phyloP scores from a whole-genome alignment of 2,113 vertebrate species.

The Prunella fulvescens region DNA sequence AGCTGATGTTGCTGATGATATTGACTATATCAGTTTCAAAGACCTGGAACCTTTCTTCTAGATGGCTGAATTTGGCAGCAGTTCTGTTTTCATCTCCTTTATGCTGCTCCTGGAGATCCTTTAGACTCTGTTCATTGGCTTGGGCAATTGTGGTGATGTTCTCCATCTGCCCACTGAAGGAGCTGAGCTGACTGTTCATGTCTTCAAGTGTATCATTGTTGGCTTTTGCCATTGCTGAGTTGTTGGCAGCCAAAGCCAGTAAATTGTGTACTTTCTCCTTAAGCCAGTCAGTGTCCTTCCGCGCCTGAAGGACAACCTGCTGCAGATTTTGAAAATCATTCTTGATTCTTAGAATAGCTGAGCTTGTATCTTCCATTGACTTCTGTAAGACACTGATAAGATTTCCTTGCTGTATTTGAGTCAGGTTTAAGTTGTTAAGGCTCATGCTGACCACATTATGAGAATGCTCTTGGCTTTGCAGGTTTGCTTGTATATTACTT shows the following conservation, averaged over 20 bases:
- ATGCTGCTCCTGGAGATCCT: slow-evolving; percentile 87
- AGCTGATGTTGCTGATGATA: slow-evolving; percentile 92
- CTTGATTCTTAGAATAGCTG: slow-evolving; percentile 85
- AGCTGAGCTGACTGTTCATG: slow-evolving; percentile 82
- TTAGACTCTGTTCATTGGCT: slow-evolving; percentile 83
- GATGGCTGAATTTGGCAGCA: slow-evolving; percentile 77
- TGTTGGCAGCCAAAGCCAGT: slow-evolving; percentile 82
- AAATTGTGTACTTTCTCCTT: slow-evolving; percentile 86
- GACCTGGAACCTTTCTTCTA: slow-evolving; percentile 85
- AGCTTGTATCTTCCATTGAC: slow-evolving; percentile 85
- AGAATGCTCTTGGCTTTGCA: slow-evolving; percentile 85
- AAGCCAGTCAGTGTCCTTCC: slow-evolving; percentile 87
- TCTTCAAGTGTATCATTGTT: slow-evolving; percentile 91
- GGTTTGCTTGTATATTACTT: slow-evolving; percentile 79
- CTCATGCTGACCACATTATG: slow-evolving; percentile 82
- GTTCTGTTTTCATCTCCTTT: slow-evolving; percentile 85
- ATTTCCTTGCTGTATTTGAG: slow-evolving; percentile 87
- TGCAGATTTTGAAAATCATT: slow-evolving; percentile 88
- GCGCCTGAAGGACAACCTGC: slow-evolving; percentile 83
- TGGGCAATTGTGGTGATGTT: slow-evolving; percentile 87
- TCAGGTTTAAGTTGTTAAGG: slow-evolving; percentile 88
- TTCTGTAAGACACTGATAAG: slow-evolving; percentile 82
- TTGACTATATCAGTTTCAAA: slow-evolving; percentile 85
- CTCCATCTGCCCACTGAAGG: slow-evolving; percentile 83
- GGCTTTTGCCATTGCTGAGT: slow-evolving; percentile 83